Evolutionary conservation across 2,797 vertebrate genomes (phyloP).

Genomic region (Antennarius maculatus): DNA sequence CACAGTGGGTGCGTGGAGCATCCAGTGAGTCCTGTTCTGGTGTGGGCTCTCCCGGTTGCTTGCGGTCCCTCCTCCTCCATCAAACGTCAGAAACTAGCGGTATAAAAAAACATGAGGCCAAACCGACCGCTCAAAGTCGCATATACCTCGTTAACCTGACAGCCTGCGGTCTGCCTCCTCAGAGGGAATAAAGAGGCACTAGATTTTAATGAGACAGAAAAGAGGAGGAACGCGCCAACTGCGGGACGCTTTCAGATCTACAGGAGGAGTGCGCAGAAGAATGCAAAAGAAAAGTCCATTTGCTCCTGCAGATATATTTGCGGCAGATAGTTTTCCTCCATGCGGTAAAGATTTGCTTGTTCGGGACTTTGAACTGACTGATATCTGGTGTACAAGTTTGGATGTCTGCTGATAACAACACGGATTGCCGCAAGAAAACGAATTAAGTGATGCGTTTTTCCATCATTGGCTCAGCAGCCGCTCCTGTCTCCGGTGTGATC

Average conservation of each 20-base stretch:
- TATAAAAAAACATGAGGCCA: conserved; percentile 83
- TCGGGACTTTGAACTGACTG: conserved; percentile 38
- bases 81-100: conserved; percentile 84
- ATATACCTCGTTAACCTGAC: conserved; percentile 52
- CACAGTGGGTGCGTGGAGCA: conserved; percentile 24
- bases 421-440: conserved; percentile 38
- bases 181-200: conserved; percentile 26
- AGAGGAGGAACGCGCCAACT: conserved; percentile 31
- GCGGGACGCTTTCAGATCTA: conserved; percentile 21
- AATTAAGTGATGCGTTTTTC: conserved; percentile 25
- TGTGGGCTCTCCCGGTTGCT: conserved; percentile 41
- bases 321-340: conserved; percentile 35
- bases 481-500: conserved; percentile 1
- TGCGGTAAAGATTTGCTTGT: conserved; percentile 26
- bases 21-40: conserved; percentile 29
- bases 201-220: conserved; percentile 49
- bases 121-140: conserved; percentile 53
- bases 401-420: conserved; percentile 55
- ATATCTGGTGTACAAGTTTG: conserved; percentile 57
- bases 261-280: conserved; percentile 43
- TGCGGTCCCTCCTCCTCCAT: conserved; percentile 84
- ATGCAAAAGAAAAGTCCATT: conserved; percentile 49
- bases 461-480: conserved; percentile 12
- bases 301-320: conserved; percentile 36
- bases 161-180: conserved; percentile 50